Conservation (phyloP, 2,113 vertebrate genomes). For the crab-eating macaque (Macaca fascicularis) region T2T-MFA8v1.1 NC_088389.1:114047001-114047500, state of each 20-base stretch:
- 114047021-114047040: background rate
- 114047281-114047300: background rate
- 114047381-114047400: background rate
- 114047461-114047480: background rate
- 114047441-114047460: background rate
- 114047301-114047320: background rate
- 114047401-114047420: background rate
- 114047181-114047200: background rate
- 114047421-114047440: accelerated
- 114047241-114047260: background rate
- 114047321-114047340: background rate
- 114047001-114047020: background rate
- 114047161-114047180: background rate
- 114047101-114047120: background rate
- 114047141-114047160: background rate
- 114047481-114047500: background rate
- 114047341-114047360: background rate
- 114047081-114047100: background rate
- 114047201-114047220: background rate
- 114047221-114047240: background rate
- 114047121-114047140: slow-evolving; percentile 22
- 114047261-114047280: background rate
- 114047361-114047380: background rate
- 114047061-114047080: background rate
- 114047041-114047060: background rate